Base-by-base conservation (phyloP, 2,888 invertebrate species). In the Drosophila lacicola region DNA sequence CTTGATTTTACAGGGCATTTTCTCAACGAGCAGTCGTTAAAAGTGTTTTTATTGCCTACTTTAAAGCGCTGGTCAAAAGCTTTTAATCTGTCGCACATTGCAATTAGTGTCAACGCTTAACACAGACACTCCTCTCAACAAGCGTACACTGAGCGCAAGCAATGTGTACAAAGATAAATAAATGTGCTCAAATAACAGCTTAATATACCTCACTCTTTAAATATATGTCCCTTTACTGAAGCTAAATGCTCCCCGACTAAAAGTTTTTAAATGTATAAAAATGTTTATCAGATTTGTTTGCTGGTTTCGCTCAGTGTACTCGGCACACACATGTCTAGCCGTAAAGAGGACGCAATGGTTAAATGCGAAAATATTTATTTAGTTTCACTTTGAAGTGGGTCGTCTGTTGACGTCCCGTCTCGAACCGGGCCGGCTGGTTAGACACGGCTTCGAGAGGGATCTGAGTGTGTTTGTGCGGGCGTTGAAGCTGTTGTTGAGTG, bases 361-460 rank as follows among this genome's bases (percentile, higher is more conserved):
- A 66, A 66, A 71, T 80, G 70, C 55, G 80, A 82, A 82, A 82
- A 82, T 85, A 82, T 82, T 85, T 82, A 85, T 85, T 82, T 82
- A 82, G 82, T 85, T 82, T 72, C 80, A 69, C 73, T 83, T 81
- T 85, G 83, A 78, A 78, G 78, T 78, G 74, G 75, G 80, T 77
- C 72, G 74, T 71, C 53, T 57, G 62, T 41, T 42, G 57, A 19
- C 37, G 54, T 29, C 25, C 44, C 34, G 47, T 49, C 53, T 45
- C 62, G 49, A 42, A 25, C 29, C 36, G 29, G 34, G 17, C 53
- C 19, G 21, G 36, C 55, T 49, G 62, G 58, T 55, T 66, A 63
- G 62, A 71, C 60, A 71, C 49, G 69, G 71, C 55, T 51, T 9
- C 19, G 60, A 54, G 17, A 54, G 29, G 34, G 60, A 14, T 46